These are phyloP conservation scores for Odontamblyopus lacepedii DNA, from an alignment of 2,797 vertebrate species.

Conservation along the genomic window DNA sequence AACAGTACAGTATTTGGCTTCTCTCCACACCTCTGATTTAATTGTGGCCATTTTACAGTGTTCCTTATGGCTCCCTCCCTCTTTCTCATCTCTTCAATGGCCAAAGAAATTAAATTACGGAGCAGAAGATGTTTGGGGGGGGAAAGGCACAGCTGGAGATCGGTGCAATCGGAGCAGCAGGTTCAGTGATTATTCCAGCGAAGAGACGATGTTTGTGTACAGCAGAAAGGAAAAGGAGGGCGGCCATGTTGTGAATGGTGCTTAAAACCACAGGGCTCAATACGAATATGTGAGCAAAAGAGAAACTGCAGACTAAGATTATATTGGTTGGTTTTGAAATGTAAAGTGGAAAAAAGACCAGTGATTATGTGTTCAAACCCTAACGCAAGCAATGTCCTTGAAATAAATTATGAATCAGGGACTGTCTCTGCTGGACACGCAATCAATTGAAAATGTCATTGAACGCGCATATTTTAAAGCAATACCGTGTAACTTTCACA, in stretches of 20 bases:
- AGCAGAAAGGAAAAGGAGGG: neutral
- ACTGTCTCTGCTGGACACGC: neutral
- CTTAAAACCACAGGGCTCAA: neutral
- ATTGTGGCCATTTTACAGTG: slow-evolving; percentile 7
- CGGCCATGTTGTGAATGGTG: neutral
- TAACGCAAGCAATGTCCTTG: neutral
- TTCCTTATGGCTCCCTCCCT: slow-evolving; percentile 8
- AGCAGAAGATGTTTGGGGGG: slow-evolving; percentile 23
- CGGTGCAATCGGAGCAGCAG: slow-evolving; percentile 13
- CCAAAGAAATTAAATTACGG: neutral
- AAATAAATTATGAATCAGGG: neutral
- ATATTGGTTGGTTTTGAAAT: neutral
- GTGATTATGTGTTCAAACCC: neutral
- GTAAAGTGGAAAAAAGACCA: neutral
- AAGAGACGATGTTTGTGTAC: slow-evolving; percentile 3
- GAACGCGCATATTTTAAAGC: too few relatives aligned
- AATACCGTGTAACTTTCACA: too few relatives aligned
- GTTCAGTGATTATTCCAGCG: slow-evolving; percentile 8
- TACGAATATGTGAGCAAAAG: neutral
- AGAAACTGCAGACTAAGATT: too few relatives aligned
- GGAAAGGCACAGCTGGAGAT: slow-evolving; percentile 37
- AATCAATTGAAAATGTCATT: neutral
- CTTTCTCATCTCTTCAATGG: slow-evolving; percentile 22
- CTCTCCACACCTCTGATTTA: too few relatives aligned
- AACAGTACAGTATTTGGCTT: too few relatives aligned